These are phyloP conservation scores for Eupeodes latifasciatus DNA, from an alignment of 2,888 invertebrate genomes.

Conservation along the genomic window DNA sequence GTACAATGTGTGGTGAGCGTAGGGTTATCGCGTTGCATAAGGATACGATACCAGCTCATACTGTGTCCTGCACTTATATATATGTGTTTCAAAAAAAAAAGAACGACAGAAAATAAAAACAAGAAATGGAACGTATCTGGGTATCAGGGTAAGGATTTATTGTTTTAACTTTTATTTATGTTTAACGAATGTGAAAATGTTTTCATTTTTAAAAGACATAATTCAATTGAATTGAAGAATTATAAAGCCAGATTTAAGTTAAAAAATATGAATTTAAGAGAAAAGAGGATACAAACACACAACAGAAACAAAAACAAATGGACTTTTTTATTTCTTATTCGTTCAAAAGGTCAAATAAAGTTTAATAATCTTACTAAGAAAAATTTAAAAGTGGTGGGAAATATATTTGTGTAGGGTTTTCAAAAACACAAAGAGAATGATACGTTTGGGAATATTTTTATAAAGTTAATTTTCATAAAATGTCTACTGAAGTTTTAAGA, in stretches of 20 bases:
- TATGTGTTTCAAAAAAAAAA: slow-evolving; percentile 15
- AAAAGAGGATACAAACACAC: not conserved
- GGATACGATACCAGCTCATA: not conserved
- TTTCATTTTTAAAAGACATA: slow-evolving; percentile 7
- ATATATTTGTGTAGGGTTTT: no score
- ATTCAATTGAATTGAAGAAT: slow-evolving; percentile 17
- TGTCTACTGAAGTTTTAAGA: no score
- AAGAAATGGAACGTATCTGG: not conserved
- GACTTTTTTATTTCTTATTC: no score
- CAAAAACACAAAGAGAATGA: no score
- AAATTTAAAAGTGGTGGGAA: no score
- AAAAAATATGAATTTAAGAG: not conserved
- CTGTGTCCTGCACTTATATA: no score
- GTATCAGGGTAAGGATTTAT: slow-evolving; percentile 33
- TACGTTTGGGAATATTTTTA: no score
- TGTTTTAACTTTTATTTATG: slow-evolving; percentile 31
- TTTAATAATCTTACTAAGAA: no score
- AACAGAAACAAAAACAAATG: no score
- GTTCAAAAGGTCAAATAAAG: no score
- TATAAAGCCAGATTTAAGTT: not conserved
- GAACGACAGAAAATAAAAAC: not conserved
- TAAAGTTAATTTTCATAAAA: no score
- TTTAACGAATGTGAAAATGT: slow-evolving; percentile 3
- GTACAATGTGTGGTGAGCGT: slow-evolving; percentile 10
- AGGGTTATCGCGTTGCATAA: slow-evolving; percentile 10